A percentile compares a stretch with the other conserved stretches of the same genome.
Conservation (phyloP, 35 echinoderm and acorn worm genomes). For the Hemicentrotus pulcherrimus region DNA sequence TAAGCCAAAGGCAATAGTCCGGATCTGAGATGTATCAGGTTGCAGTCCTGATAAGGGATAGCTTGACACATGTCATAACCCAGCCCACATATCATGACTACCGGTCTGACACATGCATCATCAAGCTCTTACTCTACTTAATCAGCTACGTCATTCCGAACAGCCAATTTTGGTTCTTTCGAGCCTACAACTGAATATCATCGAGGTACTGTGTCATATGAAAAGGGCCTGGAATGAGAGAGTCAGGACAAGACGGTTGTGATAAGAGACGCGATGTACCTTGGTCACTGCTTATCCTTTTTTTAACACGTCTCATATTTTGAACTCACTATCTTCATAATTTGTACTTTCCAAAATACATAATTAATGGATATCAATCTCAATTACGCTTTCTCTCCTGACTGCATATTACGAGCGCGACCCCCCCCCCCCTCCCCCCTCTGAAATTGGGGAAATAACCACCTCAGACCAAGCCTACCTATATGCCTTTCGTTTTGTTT, state of each 20-base stretch:
- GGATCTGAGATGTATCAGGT: not conserved
- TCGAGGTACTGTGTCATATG: not conserved
- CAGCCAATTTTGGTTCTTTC: not conserved
- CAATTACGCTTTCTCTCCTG: no score
- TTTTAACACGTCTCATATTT: not conserved
- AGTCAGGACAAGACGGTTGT: not conserved
- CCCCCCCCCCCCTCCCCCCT: no score
- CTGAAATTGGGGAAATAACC: no score
- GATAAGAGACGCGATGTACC: not conserved
- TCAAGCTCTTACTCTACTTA: not conserved
- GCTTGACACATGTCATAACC: conserved; percentile 1
- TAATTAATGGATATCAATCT: not conserved
- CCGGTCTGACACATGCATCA: not conserved
- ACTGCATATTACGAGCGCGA: no score
- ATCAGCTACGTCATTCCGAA: not conserved
- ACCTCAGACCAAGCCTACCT: no score
- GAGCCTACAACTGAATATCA: not conserved
- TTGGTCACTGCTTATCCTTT: not conserved
- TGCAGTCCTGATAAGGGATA: not conserved
- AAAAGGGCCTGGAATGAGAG: not conserved
- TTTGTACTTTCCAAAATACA: not conserved
- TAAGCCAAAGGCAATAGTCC: not conserved
- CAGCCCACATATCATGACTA: not conserved
- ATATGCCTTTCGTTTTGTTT: no score
- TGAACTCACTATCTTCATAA: not conserved